phyloP scores from a whole-genome alignment of 2,113 vertebrate genomes.

The Spizaetus ornatus region DNA sequence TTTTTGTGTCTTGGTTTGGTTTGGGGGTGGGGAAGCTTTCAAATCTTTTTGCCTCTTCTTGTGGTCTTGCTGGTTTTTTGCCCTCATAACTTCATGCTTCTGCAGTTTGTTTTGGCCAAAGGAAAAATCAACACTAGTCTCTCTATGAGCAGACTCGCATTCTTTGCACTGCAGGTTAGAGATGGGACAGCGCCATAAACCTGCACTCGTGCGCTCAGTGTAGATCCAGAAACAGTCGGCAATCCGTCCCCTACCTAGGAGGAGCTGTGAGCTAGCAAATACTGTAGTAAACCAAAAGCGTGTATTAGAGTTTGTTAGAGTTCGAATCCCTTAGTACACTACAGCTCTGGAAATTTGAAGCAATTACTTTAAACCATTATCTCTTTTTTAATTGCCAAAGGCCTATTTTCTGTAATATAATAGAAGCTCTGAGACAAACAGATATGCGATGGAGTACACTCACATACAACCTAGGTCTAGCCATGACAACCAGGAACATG shows the following conservation, averaged over 20 bases:
- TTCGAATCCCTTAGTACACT: neutral
- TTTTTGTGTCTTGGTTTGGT: neutral
- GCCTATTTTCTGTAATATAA: neutral
- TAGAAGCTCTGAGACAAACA: neutral
- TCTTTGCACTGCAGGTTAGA: neutral
- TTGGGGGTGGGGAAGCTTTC: no score
- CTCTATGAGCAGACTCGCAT: neutral
- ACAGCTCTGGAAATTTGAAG: neutral
- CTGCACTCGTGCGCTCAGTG: neutral
- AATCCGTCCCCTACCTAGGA: neutral
- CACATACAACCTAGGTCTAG: neutral
- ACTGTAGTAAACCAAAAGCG: neutral
- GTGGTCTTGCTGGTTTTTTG: neutral
- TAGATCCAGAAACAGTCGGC: neutral
- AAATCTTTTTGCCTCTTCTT: neutral
- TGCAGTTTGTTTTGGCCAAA: neutral
- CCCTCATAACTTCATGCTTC: neutral
- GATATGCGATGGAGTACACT: rapidly evolving
- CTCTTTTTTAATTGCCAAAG: neutral
- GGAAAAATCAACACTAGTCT: neutral
- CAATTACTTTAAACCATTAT: neutral
- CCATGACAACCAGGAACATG: neutral
- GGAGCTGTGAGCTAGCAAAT: neutral
- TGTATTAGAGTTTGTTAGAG: neutral
- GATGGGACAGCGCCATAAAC: neutral